Evolutionary conservation across 2,888 invertebrate genomes (phyloP).

Genomic region (Mycalesis mineus): DNA sequence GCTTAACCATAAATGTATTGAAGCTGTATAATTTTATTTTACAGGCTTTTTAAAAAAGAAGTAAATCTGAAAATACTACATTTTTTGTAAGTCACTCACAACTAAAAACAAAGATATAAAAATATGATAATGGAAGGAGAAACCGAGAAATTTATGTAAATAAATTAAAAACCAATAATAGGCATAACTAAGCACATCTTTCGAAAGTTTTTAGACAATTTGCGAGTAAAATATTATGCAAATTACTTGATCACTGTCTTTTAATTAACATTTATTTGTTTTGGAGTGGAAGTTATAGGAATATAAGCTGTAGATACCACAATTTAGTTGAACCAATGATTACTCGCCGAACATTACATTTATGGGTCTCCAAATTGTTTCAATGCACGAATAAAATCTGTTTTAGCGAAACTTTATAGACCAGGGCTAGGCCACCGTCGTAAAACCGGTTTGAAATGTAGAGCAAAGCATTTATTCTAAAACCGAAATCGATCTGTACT

Average conservation of each 20-base stretch:
- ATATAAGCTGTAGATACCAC: no score
- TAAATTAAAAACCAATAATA: background rate
- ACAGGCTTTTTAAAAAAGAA: no score
- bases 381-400: background rate
- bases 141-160: background rate
- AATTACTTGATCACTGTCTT: background rate
- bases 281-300: background rate
- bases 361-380: no score
- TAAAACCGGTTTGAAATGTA: conserved; percentile 1
- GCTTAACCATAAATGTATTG: no score
- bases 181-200: background rate
- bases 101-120: background rate
- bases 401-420: background rate
- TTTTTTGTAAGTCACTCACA: background rate
- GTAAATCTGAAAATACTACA: background rate
- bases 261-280: background rate
- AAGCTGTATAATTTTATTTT: no score
- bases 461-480: background rate
- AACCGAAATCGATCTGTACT: background rate
- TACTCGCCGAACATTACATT: no score
- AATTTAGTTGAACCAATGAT: no score
- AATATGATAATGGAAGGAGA: background rate
- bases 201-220: background rate
- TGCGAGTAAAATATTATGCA: conserved; percentile 3
- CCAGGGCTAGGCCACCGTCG: background rate